A percentile compares a stretch with the other conserved stretches of the same genome.
Conservation (phyloP, 2,888 invertebrate genomes). For the Melitaea athalia region DNA sequence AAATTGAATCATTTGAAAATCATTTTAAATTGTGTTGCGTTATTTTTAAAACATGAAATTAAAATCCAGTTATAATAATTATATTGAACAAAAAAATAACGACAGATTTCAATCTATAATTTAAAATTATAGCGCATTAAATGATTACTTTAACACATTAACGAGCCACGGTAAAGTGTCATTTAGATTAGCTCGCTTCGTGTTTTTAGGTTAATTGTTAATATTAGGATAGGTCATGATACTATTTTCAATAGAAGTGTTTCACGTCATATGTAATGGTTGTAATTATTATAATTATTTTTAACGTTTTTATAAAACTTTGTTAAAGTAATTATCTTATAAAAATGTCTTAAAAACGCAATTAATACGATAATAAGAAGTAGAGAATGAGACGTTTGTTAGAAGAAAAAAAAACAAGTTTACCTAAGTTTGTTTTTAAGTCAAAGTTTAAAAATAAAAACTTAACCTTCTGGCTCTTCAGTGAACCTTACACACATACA, state of each 20-base stretch:
- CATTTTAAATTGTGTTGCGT: too few species aligned
- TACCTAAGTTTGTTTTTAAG: background rate
- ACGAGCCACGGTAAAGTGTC: conserved; percentile 21
- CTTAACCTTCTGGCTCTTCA: conserved; percentile 45
- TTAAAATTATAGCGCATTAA: background rate
- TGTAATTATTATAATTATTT: background rate
- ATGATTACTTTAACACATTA: background rate
- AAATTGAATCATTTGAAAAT: too few species aligned
- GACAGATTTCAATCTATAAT: conserved; percentile 7
- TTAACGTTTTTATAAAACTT: background rate
- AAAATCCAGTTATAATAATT: too few species aligned
- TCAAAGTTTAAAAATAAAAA: conserved; percentile 37
- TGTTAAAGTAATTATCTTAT: background rate
- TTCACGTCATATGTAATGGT: background rate
- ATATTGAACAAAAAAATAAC: too few species aligned
- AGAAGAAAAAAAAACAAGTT: background rate
- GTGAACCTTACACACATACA: conserved; percentile 51
- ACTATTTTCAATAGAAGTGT: conserved; percentile 9
- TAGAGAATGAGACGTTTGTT: background rate
- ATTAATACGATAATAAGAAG: background rate
- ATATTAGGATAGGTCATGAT: conserved; percentile 30
- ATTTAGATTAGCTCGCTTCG: conserved; percentile 27
- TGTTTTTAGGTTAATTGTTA: conserved; percentile 32
- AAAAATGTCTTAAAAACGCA: too few species aligned
- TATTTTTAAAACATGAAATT: too few species aligned